phyloP scores from a whole-genome alignment of 1,140 invertebrate species.

The Aphaenogaster floridana region DNA sequence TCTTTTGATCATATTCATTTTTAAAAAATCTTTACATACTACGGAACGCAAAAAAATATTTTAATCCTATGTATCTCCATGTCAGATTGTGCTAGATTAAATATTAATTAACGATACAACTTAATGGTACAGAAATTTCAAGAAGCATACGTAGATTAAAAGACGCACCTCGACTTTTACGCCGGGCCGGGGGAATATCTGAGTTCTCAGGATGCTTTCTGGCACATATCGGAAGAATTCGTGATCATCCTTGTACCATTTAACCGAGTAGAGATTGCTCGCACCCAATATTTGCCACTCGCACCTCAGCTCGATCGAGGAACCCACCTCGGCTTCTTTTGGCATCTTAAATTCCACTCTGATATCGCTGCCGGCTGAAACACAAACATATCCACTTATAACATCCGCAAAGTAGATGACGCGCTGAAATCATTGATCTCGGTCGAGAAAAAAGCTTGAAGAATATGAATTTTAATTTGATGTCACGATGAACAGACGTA shows the following conservation, averaged over 20 bases:
- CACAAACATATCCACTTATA: background rate
- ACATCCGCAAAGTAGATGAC: background rate
- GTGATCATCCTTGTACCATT: conserved; percentile 93
- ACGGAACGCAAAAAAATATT: background rate
- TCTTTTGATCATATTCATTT: background rate
- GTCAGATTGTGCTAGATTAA: background rate
- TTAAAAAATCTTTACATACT: background rate
- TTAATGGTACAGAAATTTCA: background rate
- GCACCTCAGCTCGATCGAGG: conserved; percentile 74
- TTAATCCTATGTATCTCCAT: background rate
- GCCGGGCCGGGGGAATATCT: conserved; percentile 88
- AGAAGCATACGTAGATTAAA: background rate
- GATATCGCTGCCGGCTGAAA: conserved; percentile 72
- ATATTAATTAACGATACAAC: background rate
- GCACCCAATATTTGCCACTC: conserved; percentile 86
- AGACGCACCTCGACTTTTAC: conserved; percentile 88
- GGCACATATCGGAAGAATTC: conserved; percentile 92
- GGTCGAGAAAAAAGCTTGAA: background rate
- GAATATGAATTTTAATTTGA: conserved; percentile 1
- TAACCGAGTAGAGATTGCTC: conserved; percentile 91
- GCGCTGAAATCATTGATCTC: background rate
- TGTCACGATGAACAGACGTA: background rate
- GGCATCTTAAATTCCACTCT: conserved; percentile 77
- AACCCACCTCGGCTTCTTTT: conserved; percentile 74
- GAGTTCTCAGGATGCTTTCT: conserved; percentile 89